Percentiles rank a stretch among this genome's conserved stretches.
Evolutionary conservation across 2,888 invertebrate species (phyloP).

Genomic region (Odontocolon sp.): DNA sequence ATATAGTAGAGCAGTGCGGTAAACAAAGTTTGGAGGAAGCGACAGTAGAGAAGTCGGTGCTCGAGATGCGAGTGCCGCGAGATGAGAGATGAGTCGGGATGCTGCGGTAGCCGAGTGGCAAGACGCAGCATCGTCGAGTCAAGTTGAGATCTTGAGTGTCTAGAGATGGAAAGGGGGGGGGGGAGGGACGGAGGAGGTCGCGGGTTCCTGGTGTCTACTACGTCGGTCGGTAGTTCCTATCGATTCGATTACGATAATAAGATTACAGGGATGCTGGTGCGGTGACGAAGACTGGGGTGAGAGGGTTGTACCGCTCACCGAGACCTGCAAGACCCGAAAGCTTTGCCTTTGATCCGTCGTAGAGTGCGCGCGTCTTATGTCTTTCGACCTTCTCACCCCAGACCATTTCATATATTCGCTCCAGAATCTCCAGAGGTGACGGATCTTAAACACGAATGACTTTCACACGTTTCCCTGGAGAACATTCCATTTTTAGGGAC

Average conservation of each 20-base stretch:
- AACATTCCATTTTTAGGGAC: too few relatives aligned
- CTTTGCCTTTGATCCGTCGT: conserved; percentile 55
- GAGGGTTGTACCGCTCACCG: conserved; percentile 17
- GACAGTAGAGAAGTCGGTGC: not conserved
- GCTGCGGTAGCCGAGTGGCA: conserved; percentile 1
- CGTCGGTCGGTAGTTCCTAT: conserved; percentile 55
- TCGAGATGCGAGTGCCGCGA: conserved; percentile 5
- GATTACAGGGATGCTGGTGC: conserved; percentile 56
- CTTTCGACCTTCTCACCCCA: conserved; percentile 35
- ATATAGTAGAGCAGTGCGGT: too few relatives aligned
- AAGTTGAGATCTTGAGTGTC: conserved; percentile 49
- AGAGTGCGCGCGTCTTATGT: conserved; percentile 45
- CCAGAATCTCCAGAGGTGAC: too few relatives aligned
- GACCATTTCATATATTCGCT: not conserved
- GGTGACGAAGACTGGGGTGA: conserved; percentile 38
- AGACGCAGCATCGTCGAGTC: conserved; percentile 33
- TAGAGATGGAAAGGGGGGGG: too few relatives aligned
- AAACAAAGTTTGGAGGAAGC: not conserved
- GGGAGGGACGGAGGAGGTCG: too few relatives aligned
- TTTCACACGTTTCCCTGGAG: too few relatives aligned
- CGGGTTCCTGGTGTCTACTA: conserved; percentile 48
- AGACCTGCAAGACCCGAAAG: conserved; percentile 40
- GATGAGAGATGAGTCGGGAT: conserved; percentile 20
- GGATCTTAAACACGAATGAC: too few relatives aligned
- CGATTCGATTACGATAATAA: conserved; percentile 59